A percentile compares a stretch with the other conserved stretches of the same genome.
Evolutionary conservation across 2,888 invertebrate species (phyloP).

Genomic region (Hofmannophila pseudospretella): DNA sequence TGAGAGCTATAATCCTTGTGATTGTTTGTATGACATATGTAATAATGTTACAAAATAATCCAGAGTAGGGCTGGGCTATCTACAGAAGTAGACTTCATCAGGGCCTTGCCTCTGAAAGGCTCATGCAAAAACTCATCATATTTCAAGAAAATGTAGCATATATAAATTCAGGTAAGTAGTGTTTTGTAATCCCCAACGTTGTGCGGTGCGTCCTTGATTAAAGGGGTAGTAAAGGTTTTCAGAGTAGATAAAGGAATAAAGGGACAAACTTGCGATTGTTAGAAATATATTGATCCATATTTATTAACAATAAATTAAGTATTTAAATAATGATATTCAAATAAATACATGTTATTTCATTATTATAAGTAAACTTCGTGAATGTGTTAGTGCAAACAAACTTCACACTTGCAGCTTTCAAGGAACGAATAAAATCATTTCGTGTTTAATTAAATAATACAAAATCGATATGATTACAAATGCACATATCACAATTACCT

Average conservation of each 20-base stretch:
- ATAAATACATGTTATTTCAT: constrained; percentile 26
- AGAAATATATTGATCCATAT: constrained; percentile 40
- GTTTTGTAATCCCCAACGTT: no score
- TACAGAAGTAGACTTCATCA: no score
- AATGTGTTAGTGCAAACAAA: constrained; percentile 56
- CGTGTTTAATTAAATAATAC: constrained; percentile 44
- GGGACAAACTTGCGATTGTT: constrained; percentile 41
- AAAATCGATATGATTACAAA: constrained; percentile 60
- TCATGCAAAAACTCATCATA: no score
- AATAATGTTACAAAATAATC: no score
- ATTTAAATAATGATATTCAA: constrained; percentile 21
- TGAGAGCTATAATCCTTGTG: no score
- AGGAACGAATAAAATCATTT: constrained; percentile 34
- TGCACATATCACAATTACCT: constrained; percentile 69
- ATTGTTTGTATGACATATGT: no score
- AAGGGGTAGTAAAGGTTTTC: constrained; percentile 9
- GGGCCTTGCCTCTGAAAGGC: no score
- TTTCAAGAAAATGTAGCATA: no score
- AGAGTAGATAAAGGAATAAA: constrained; percentile 28
- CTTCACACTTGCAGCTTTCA: constrained; percentile 38
- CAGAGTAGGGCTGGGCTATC: no score
- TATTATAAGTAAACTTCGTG: constrained; percentile 18
- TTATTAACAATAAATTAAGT: constrained; percentile 36
- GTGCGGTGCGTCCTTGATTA: no score
- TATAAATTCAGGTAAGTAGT: no score